Base-by-base conservation (phyloP, 2,797 vertebrate genomes). In the Rhodeus uyekii region DNA sequence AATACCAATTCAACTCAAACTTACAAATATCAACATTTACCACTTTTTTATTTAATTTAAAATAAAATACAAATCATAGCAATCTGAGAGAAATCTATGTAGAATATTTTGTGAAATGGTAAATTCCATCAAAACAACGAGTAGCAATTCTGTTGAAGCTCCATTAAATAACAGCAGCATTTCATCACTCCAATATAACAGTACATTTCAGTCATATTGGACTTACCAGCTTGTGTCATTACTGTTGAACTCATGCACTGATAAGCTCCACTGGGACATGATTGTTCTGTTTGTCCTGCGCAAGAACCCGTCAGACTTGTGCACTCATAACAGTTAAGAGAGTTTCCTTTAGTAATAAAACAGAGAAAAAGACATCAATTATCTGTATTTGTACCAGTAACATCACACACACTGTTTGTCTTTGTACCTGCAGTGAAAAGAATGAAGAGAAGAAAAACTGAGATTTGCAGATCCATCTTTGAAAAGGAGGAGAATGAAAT, bases 231-330 rank as follows among this genome's bases (percentile, higher is more conserved):
- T 13, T 0, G 12, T 13, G 1, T 42, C 13, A 0, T 3, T 42
- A 0, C 3, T 13, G 42, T 4, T 1, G 1, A 13, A 42, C 10
- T 42, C 0, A 1, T 0, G 42, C 42, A 42, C 42, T 1, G 4
- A 42, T 13, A 14, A 14, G 42, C 12, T 42, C 12, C 42, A 42
- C 0, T 13, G 12, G 42, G 42, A 42, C 42, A 42, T 42, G 12
- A 3, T 42, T 0, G 0, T 3, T 0, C 12, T 3, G 0, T 42
- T 42, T 42, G 42, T 12, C 1, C 12, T 42, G 42, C 12, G 13
- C 42, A 42, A 42, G 12, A 42, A 42, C 0, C 1, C 1, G 55
- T 58, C 19, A 1, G 16, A 29, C 60, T 34, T 7, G 1, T 9
- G 12, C 63, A 65, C 63, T 39, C 9, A 7, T 7, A 65, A 65